Evolutionary conservation across 2,888 invertebrate species (phyloP), one percentile per base, ranked within the genome.

Genomic region (Tortrix viridana): DNA sequence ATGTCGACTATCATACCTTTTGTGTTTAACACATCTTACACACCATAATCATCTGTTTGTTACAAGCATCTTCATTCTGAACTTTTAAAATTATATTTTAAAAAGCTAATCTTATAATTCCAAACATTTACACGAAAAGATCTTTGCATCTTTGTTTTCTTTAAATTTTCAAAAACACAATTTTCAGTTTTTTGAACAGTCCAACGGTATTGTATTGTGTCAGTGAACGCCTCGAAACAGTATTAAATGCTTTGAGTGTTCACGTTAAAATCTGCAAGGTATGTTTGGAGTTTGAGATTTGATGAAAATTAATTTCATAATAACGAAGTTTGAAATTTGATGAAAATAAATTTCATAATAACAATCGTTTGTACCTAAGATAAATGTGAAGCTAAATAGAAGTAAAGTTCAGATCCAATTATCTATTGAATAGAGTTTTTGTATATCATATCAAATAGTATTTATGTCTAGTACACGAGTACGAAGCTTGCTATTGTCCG

Each of bases 401-500:
- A 72, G 69, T 80, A 80, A 74, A 74, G 69, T 75, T 76, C 74
- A 72, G 71, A 75, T 73, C 69, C 57, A 74, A 74, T 50, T 74
- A 67, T 67, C 70, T 69, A 70, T 66, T 55, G 49, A 57, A 63
- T 77, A 78, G 74, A 71, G 67, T 76, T 75, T 76, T 78, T 79
- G 75, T 63, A 60, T 63, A 64, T 66, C 65, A 67, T 79, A 78
- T 76, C 75, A 75, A 65, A 75, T 76, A 79, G 72, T 74, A 67
- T 69, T 74, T 72, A 72, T 67, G 37, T 61, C 48, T 59, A 53
- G 41, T 65, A 65, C 19, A 57, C 56, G 53, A 53, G 61, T 56
- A 46, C 43, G 49, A 70, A 74, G 82, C 82, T 85, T 84, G 84
- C 84, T 88, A 81, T 86, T 86, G 89, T 85, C 88, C 82, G 68